Conservation (phyloP, 2,113 vertebrate genomes). For the Mobula birostris region DNA sequence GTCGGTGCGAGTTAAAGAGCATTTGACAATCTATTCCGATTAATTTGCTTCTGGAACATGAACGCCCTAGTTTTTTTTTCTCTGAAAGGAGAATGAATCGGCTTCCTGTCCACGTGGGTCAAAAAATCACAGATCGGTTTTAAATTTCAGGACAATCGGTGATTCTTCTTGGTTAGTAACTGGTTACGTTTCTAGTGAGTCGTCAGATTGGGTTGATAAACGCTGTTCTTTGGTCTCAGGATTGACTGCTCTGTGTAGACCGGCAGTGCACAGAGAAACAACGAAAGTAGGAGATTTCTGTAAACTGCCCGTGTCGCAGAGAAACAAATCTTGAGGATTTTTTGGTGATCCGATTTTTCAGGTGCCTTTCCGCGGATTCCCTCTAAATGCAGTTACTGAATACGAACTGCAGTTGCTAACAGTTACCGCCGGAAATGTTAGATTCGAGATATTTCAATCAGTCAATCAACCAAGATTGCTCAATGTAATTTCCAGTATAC, state of each 20-base stretch:
- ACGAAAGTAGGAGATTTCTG: not conserved
- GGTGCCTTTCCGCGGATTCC: too few species aligned
- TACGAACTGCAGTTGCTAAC: too few species aligned
- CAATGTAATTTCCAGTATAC: too few species aligned
- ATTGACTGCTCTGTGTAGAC: not conserved
- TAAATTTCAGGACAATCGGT: not conserved
- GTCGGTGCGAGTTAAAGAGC: too few species aligned
- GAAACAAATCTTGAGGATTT: too few species aligned
- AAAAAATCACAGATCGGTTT: not conserved
- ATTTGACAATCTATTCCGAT: not conserved
- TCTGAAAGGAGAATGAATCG: not conserved
- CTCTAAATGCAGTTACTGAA: too few species aligned
- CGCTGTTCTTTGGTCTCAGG: not conserved
- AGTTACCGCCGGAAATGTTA: too few species aligned
- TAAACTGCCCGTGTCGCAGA: too few species aligned
- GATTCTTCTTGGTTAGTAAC: not conserved
- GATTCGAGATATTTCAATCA: too few species aligned
- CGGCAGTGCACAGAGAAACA: not conserved
- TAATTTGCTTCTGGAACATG: not conserved
- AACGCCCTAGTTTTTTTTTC: not conserved
- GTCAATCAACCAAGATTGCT: too few species aligned
- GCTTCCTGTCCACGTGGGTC: not conserved
- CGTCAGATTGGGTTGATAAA: not conserved
- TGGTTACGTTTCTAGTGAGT: too few species aligned
- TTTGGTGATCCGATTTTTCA: too few species aligned